Base-by-base conservation (phyloP, 2,888 invertebrate genomes). In the Meandrusa payeni region DNA sequence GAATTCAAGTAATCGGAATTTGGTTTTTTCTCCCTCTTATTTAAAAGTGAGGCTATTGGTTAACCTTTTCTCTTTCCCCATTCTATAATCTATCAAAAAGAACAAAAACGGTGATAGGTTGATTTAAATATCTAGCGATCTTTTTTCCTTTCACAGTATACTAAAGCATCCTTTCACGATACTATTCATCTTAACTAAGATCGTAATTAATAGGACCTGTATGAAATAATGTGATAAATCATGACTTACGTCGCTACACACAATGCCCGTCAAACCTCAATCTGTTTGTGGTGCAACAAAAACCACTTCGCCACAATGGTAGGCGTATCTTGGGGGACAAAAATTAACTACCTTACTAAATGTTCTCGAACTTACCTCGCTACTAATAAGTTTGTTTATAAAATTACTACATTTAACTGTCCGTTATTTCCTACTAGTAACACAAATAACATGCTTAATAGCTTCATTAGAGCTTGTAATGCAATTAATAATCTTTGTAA, bases 261-360 rank as follows among this genome's bases (percentile, higher is more conserved):
- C 49, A 49, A 49, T 39, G 27, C 9, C 22, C 34, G 52, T 52
- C 50, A 57, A 55, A 54, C 55, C 59, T 53, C 50, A 55, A 64
- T 63, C 50, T 54, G 52, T 64, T 46, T 43, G 31, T 43, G 57
- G 54, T 43, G 43, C 55, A 56, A 68, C 66, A 72, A 64, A 69
- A 66, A 62, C 46, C 51, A 46, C 55, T 51, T 51, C 51, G 19
- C 26, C 60, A 55, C 50, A 50, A 55, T 51, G 40, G 68, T 64
- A 52, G 60, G 62, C 55, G 61, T 59, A 55, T 61, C 52, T 57
- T 55, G 59, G 54, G 55, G 49, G 31, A 43, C 43, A 37, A 48
- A 53, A 51, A 57, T 57, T 54, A 52, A 47, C 22, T 32, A 38
- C 41, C 41, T 15, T 51, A 61, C 61, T 38, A 48, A 4, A 13